Conservation (phyloP, 2,888 invertebrate species). For the Bimastos eiseni region DNA sequence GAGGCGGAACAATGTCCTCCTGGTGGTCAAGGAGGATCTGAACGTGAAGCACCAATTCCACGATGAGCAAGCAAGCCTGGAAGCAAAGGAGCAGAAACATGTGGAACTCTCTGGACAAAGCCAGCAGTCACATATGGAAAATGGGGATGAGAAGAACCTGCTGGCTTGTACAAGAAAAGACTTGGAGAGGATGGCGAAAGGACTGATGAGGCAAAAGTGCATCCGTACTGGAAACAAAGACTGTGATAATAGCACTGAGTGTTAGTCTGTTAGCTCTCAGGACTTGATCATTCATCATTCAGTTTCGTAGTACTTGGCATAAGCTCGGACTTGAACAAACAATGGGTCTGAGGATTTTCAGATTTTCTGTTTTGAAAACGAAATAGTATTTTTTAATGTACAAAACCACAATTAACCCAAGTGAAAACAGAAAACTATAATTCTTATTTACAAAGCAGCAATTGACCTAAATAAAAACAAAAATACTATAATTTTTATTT, state of each 20-base stretch:
- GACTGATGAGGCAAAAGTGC: slow-evolving; percentile 1
- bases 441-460: too few species aligned
- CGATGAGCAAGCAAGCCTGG: not conserved
- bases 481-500: too few species aligned
- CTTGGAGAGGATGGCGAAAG: not conserved
- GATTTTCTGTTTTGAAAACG: too few species aligned
- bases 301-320: too few species aligned
- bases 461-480: too few species aligned
- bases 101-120: not conserved
- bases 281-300: not conserved
- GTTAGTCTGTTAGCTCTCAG: not conserved
- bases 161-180: not conserved
- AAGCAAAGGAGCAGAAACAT: not conserved
- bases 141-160: not conserved
- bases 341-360: too few species aligned
- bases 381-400: too few species aligned
- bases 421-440: too few species aligned
- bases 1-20: not conserved
- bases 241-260: slow-evolving; percentile 1
- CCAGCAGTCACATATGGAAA: not conserved
- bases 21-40: not conserved
- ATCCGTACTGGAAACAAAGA: not conserved
- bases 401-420: too few species aligned
- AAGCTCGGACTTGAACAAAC: too few species aligned
- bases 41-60: not conserved